phyloP scores from a whole-genome alignment of 2,797 vertebrate genomes.

The Todus mexicanus region DNA sequence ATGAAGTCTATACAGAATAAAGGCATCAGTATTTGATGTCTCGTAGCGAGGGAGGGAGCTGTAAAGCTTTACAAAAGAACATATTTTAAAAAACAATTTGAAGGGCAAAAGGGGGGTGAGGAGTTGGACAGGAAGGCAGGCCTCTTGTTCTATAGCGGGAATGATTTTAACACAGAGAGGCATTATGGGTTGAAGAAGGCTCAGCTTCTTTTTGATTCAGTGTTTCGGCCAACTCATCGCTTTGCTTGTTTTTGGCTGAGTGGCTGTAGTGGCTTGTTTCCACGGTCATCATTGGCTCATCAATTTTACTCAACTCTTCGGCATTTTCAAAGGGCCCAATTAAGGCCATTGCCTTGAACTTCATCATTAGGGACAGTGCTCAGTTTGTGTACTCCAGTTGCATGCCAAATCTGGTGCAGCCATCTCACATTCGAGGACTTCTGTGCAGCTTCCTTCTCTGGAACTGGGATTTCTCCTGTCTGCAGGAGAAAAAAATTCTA shows the following conservation, averaged over 20 bases:
- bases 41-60: neutral
- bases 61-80: neutral
- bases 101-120: neutral
- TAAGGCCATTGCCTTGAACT: constrained; percentile 31
- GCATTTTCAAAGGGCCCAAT: constrained; percentile 40
- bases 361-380: constrained; percentile 9
- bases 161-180: neutral
- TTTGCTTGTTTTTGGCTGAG: neutral
- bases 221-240: neutral
- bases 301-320: neutral
- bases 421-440: neutral
- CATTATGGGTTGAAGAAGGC: neutral
- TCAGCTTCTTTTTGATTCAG: neutral
- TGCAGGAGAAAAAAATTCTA: neutral
- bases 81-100: neutral
- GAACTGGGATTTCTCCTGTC: neutral
- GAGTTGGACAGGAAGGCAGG: neutral
- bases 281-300: neutral
- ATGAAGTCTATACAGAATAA: neutral
- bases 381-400: neutral
- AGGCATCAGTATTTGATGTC: neutral
- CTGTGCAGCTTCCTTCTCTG: neutral
- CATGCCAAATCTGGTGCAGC: neutral
- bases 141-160: neutral
- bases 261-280: neutral